phyloP scores from a whole-genome alignment of 2,888 invertebrate species.

The Xanthia icteritia region DNA sequence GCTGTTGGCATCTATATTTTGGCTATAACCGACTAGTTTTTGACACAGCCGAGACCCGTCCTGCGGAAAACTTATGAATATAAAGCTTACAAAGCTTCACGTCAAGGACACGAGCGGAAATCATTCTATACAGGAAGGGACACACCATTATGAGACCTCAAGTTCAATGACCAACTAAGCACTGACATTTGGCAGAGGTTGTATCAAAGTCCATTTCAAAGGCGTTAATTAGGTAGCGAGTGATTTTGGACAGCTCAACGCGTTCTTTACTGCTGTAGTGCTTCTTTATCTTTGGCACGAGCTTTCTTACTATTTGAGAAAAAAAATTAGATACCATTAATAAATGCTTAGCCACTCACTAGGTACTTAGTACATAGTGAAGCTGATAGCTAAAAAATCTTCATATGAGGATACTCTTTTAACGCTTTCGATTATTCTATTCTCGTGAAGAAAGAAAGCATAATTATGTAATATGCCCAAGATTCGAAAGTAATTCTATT shows the following conservation, averaged over 20 bases:
- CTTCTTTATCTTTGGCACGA: background rate
- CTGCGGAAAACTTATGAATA: slow-evolving; percentile 53
- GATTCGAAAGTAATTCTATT: background rate
- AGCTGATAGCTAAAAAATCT: background rate
- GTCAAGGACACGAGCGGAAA: slow-evolving; percentile 38
- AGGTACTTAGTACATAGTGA: background rate
- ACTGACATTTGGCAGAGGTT: slow-evolving; percentile 26
- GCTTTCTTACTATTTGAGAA: background rate
- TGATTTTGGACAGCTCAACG: background rate
- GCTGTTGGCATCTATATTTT: slow-evolving; percentile 23
- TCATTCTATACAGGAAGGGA: slow-evolving; percentile 54
- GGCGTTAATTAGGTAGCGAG: slow-evolving; percentile 18
- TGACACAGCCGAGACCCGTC: background rate
- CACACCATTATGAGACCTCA: slow-evolving; percentile 34
- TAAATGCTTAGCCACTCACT: too few species aligned
- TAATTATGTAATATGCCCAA: background rate
- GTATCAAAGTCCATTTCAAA: slow-evolving; percentile 38
- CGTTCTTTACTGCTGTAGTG: background rate
- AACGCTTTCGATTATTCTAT: background rate
- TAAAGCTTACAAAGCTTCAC: slow-evolving; percentile 46
- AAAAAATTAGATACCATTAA: background rate
- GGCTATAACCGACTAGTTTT: slow-evolving; percentile 9
- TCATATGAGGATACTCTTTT: background rate
- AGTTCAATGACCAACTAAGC: slow-evolving; percentile 45
- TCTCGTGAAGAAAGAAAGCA: background rate